phyloP scores from a whole-genome alignment of 2,888 invertebrate genomes.

The Acheta domesticus region DNA sequence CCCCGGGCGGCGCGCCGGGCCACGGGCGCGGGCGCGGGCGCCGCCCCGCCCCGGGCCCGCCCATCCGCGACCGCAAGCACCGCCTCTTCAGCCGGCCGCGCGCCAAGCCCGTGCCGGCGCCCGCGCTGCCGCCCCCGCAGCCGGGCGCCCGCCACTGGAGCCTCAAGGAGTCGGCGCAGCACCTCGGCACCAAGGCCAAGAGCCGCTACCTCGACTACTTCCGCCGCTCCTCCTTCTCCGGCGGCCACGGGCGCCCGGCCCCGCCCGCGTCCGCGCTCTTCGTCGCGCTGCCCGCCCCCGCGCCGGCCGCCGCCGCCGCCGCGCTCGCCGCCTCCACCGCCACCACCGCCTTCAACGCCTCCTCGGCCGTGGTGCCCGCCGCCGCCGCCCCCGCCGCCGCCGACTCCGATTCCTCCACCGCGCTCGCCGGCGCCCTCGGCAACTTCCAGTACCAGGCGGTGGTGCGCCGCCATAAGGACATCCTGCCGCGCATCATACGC shows the following conservation, averaged over 20 bases:
- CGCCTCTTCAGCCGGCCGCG: slow-evolving; percentile 8
- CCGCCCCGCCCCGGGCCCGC: background rate
- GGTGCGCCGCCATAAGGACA: slow-evolving; percentile 27
- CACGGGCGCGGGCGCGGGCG: background rate
- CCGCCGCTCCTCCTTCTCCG: background rate
- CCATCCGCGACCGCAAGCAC: background rate
- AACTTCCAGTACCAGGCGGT: slow-evolving; percentile 27
- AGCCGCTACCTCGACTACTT: background rate
- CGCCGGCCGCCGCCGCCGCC: background rate
- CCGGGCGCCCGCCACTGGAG: background rate
- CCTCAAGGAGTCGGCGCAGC: background rate
- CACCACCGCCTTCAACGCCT: background rate
- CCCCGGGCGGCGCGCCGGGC: background rate
- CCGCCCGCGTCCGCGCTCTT: no score
- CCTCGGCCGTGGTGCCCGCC: no score
- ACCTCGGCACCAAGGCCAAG: background rate
- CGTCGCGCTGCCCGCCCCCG: background rate
- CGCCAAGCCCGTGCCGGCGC: background rate
- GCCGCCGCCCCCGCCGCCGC: no score
- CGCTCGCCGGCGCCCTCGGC: slow-evolving; percentile 2
- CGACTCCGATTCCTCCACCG: background rate
- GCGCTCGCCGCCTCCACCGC: background rate
- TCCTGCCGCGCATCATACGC: slow-evolving; percentile 26
- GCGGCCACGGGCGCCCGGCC: background rate
- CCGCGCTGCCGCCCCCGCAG: background rate